A percentile compares a stretch with the other conserved stretches of the same genome.
Evolutionary conservation across 2,888 invertebrate genomes (phyloP).

Genomic region (Agrochola circellaris): DNA sequence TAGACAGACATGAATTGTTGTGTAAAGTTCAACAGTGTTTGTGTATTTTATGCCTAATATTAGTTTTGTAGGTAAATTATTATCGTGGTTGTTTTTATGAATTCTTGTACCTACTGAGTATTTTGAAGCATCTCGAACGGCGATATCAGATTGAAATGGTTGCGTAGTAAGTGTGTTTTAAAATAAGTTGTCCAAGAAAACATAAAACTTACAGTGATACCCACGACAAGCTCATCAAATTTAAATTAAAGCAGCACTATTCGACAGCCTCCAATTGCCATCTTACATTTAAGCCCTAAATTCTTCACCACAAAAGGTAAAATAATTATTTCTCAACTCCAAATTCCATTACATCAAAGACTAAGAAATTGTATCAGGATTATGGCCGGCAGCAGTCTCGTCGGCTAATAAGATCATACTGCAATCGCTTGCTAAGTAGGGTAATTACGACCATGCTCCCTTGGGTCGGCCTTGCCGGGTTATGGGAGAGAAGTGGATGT

Average conservation of each 20-base stretch:
- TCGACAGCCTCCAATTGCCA: not conserved
- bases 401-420: slow-evolving; percentile 55
- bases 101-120: not conserved
- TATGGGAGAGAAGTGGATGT: slow-evolving; percentile 35
- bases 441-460: slow-evolving; percentile 51
- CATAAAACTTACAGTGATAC: not conserved
- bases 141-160: not conserved
- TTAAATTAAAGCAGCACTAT: not conserved
- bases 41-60: not conserved
- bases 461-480: slow-evolving; percentile 34
- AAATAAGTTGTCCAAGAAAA: not conserved
- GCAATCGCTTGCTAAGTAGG: slow-evolving; percentile 60
- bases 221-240: not conserved
- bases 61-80: not conserved
- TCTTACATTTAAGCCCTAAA: not conserved
- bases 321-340: slow-evolving; percentile 10
- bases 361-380: slow-evolving; percentile 52
- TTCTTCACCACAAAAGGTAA: slow-evolving; percentile 1
- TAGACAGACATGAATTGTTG: slow-evolving; percentile 15
- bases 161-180: not conserved
- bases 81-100: not conserved
- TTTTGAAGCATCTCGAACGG: not conserved
- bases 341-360: slow-evolving; percentile 32
- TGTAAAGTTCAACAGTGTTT: not conserved
- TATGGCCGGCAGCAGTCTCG: slow-evolving; percentile 38